phyloP scores from a whole-genome alignment of 2,888 invertebrate species.

The Nemotelus pantherinus region DNA sequence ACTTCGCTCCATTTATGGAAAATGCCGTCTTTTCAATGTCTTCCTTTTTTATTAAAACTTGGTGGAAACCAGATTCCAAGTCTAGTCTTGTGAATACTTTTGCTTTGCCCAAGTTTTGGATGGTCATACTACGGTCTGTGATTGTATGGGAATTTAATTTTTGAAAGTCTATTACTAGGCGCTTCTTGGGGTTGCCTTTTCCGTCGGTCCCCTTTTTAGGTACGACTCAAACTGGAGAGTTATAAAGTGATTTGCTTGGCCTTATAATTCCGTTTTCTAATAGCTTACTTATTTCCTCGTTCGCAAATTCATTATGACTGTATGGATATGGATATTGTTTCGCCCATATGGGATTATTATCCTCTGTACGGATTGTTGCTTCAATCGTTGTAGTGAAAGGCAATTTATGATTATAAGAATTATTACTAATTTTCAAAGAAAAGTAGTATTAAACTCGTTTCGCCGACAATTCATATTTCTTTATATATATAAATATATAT shows the following conservation, averaged over 20 bases:
- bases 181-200: neutral
- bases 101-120: conserved; percentile 16
- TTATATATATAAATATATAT: too few species aligned
- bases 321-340: conserved; percentile 16
- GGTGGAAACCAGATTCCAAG: conserved; percentile 30
- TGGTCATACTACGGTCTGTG: conserved; percentile 15
- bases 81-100: conserved; percentile 23
- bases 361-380: neutral
- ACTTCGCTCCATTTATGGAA: conserved; percentile 31
- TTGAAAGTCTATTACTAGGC: conserved; percentile 2
- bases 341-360: neutral
- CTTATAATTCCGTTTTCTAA: conserved; percentile 17
- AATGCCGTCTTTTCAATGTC: conserved; percentile 25
- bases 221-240: conserved; percentile 12
- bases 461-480: too few species aligned
- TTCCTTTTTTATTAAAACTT: conserved; percentile 23
- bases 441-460: too few species aligned
- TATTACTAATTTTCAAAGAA: too few species aligned
- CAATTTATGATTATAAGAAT: neutral
- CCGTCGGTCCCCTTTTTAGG: conserved; percentile 10
- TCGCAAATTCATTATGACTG: conserved; percentile 2
- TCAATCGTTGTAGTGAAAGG: neutral
- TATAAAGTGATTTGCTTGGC: conserved; percentile 11
- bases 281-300: conserved; percentile 1
- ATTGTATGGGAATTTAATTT: conserved; percentile 14